Conservation (phyloP, 2,888 invertebrate species). For the Agonopterix heracliana region DNA sequence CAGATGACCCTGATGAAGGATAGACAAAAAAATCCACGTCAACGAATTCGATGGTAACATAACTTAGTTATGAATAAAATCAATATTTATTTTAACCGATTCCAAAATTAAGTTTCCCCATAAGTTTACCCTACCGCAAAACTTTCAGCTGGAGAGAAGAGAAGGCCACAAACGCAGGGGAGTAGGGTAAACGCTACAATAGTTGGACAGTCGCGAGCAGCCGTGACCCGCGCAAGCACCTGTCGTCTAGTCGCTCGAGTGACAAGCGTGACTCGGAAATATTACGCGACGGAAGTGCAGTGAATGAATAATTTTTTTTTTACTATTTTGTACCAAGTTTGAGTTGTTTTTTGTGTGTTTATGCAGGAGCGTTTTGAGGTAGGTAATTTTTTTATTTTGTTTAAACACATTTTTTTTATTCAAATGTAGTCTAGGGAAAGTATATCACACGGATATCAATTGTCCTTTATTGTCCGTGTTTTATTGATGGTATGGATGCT, state of each 20-base stretch:
- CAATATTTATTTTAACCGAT: too few relatives aligned
- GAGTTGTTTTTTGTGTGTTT: not conserved
- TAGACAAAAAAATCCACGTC: too few relatives aligned
- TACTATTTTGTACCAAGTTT: not conserved
- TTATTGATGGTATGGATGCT: too few relatives aligned
- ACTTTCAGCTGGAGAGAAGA: too few relatives aligned
- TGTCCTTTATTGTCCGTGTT: too few relatives aligned
- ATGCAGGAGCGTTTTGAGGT: not conserved
- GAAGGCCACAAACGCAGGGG: not conserved
- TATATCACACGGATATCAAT: too few relatives aligned
- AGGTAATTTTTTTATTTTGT: not conserved
- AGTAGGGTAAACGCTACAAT: conserved; percentile 6
- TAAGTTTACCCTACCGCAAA: too few relatives aligned
- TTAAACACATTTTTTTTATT: not conserved
- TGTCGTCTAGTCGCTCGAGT: conserved; percentile 22
- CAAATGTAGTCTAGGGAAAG: too few relatives aligned
- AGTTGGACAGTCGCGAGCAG: conserved; percentile 30
- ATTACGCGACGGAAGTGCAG: conserved; percentile 56
- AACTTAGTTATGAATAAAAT: too few relatives aligned
- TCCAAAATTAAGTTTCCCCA: too few relatives aligned
- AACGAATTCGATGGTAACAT: too few relatives aligned
- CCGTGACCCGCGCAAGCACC: conserved; percentile 34
- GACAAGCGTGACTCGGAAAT: conserved; percentile 15
- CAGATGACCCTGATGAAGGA: too few relatives aligned
- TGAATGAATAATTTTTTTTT: conserved; percentile 27